phyloP scores from a whole-genome alignment of 2,888 invertebrate species.

The Andrena hattorfiana region DNA sequence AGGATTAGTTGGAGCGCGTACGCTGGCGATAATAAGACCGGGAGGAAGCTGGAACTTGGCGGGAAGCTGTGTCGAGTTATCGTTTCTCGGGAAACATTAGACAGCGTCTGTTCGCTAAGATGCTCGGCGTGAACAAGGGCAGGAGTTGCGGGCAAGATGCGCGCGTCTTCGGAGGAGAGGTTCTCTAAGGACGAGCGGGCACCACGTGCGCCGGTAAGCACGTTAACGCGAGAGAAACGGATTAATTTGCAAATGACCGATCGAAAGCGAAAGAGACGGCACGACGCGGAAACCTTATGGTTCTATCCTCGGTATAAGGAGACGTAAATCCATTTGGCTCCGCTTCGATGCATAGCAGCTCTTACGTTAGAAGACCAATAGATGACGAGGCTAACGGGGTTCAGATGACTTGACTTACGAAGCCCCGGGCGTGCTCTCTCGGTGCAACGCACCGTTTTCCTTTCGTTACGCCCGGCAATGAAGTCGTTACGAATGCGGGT shows the following conservation, averaged over 20 bases:
- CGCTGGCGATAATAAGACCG: not conserved
- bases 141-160: not conserved
- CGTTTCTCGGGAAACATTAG: not conserved
- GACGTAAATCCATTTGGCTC: conserved; percentile 76
- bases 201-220: conserved; percentile 47
- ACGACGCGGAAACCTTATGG: conserved; percentile 75
- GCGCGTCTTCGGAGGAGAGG: not conserved
- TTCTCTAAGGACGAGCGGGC: not conserved
- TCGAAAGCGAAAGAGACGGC: conserved; percentile 65
- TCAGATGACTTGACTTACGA: conserved; percentile 82
- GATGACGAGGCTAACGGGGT: conserved; percentile 78
- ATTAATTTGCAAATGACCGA: conserved; percentile 63
- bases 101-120: not conserved
- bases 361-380: conserved; percentile 75
- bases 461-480: conserved; percentile 47
- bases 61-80: not conserved
- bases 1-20: conserved; percentile 2
- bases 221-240: conserved; percentile 61
- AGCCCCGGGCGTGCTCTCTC: conserved; percentile 65
- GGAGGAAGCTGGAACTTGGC: not conserved
- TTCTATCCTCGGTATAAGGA: conserved; percentile 72
- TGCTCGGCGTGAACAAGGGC: not conserved
- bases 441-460: conserved; percentile 60
- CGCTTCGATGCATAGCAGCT: conserved; percentile 55
- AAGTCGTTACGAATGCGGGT: conserved; percentile 64